phyloP scores from a whole-genome alignment of 2,888 invertebrate genomes.

The Aleiodes testaceus region DNA sequence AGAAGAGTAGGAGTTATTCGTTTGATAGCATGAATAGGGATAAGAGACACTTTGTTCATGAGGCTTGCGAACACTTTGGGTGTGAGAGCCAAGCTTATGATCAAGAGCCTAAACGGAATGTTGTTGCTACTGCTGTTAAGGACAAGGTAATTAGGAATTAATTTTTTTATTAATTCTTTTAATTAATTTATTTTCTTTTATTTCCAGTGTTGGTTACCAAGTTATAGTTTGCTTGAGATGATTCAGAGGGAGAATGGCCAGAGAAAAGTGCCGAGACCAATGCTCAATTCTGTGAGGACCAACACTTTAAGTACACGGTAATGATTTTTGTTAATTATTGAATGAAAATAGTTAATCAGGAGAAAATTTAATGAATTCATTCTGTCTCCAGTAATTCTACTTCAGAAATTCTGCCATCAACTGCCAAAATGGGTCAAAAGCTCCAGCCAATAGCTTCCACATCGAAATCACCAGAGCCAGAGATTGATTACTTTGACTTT shows the following conservation, averaged over 20 bases:
- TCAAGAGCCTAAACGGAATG: slow-evolving; percentile 95
- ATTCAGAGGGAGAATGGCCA: slow-evolving; percentile 86
- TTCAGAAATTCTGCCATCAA: slow-evolving; percentile 64
- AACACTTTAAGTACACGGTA: slow-evolving; percentile 60
- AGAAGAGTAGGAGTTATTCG: slow-evolving; percentile 87
- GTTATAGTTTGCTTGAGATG: slow-evolving; percentile 87
- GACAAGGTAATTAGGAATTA: slow-evolving; percentile 77
- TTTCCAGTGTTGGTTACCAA: slow-evolving; percentile 89
- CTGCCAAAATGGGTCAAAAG: slow-evolving; percentile 61
- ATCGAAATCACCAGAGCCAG: slow-evolving; percentile 63
- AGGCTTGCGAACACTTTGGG: slow-evolving; percentile 95
- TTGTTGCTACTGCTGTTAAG: slow-evolving; percentile 90
- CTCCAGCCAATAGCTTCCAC: slow-evolving; percentile 53
- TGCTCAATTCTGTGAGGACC: slow-evolving; percentile 69
- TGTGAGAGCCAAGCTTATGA: slow-evolving; percentile 96
- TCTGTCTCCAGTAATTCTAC: slow-evolving; percentile 60
- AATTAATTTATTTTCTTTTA: slow-evolving; percentile 51
- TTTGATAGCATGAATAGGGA: slow-evolving; percentile 96
- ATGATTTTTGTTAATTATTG: slow-evolving; percentile 34
- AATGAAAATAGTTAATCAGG: neutral
- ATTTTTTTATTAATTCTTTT: slow-evolving; percentile 24
- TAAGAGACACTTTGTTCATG: slow-evolving; percentile 93
- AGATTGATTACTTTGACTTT: slow-evolving; percentile 70
- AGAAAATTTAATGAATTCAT: slow-evolving; percentile 18
- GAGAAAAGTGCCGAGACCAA: slow-evolving; percentile 86